A percentile compares a stretch with the other conserved stretches of the same genome.
Conservation (phyloP, 1,140 invertebrate genomes). For the Neodiprion fabricii region DNA sequence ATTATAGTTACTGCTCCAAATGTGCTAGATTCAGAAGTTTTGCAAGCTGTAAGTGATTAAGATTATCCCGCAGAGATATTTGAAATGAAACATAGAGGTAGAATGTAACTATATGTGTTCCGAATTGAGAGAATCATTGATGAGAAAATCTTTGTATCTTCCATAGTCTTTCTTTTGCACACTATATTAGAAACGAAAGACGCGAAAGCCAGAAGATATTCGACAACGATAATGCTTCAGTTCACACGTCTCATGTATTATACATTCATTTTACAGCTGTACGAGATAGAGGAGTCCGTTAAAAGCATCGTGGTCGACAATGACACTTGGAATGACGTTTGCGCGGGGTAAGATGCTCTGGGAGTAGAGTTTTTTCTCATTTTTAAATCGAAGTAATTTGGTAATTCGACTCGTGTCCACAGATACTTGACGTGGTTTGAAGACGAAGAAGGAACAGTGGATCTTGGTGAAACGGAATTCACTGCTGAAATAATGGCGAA, state of each 20-base stretch:
- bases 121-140: no score
- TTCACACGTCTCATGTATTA: not conserved
- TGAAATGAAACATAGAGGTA: no score
- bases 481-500: conserved; percentile 36
- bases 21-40: conserved; percentile 53
- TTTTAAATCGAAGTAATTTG: conserved; percentile 4
- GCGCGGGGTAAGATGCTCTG: conserved; percentile 51
- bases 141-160: no score
- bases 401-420: not conserved
- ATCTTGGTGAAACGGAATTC: conserved; percentile 30
- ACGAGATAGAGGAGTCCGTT: conserved; percentile 51
- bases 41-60: conserved; percentile 49
- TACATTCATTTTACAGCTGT: conserved; percentile 41
- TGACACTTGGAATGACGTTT: conserved; percentile 57
- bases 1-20: conserved; percentile 60
- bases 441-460: conserved; percentile 25
- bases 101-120: no score
- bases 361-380: not conserved
- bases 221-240: not conserved
- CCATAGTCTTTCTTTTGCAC: no score
- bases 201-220: not conserved
- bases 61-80: not conserved
- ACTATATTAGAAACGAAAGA: no score
- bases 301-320: conserved; percentile 49
- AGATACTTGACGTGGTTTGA: conserved; percentile 56